Evolutionary conservation across 2,888 invertebrate genomes (phyloP).

Genomic region (Oscheius onirici): DNA sequence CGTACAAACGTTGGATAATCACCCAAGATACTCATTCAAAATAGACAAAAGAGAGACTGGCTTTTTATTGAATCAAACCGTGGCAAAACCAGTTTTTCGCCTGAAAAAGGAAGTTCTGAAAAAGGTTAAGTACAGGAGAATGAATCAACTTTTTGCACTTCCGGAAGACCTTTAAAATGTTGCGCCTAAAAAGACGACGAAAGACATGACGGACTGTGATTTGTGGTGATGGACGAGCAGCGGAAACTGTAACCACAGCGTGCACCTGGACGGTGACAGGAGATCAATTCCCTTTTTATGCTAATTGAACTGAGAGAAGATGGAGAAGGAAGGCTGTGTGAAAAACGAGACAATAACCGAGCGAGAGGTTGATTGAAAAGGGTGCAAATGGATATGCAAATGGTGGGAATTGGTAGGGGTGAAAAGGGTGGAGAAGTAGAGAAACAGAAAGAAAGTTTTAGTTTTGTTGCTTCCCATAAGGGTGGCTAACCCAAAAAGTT

Average conservation of each 20-base stretch:
- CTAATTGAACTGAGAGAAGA: neutral
- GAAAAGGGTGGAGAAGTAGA: neutral
- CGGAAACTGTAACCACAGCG: neutral
- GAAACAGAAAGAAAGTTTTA: neutral
- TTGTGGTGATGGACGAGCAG: neutral
- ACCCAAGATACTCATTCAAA: too few relatives aligned
- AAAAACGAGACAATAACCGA: slow-evolving; percentile 2
- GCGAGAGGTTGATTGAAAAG: neutral
- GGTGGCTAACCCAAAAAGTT: too few relatives aligned
- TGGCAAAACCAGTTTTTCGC: too few relatives aligned
- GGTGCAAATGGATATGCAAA: slow-evolving; percentile 1
- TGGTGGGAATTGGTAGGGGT: neutral
- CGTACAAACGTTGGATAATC: too few relatives aligned
- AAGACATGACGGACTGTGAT: neutral
- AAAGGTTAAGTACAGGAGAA: too few relatives aligned
- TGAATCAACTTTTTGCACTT: neutral
- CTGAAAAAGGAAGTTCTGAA: too few relatives aligned
- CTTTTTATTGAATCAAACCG: too few relatives aligned
- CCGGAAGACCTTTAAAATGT: slow-evolving; percentile 6
- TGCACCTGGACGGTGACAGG: slow-evolving; percentile 6
- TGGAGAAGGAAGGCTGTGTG: neutral
- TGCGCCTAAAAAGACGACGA: neutral
- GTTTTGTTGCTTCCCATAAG: too few relatives aligned
- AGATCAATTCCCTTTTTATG: slow-evolving; percentile 1
- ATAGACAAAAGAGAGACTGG: too few relatives aligned